Percentiles rank a stretch among this genome's conserved stretches.
Evolutionary conservation across 2,797 vertebrate species (phyloP).

Genomic region (Danionella dracula): DNA sequence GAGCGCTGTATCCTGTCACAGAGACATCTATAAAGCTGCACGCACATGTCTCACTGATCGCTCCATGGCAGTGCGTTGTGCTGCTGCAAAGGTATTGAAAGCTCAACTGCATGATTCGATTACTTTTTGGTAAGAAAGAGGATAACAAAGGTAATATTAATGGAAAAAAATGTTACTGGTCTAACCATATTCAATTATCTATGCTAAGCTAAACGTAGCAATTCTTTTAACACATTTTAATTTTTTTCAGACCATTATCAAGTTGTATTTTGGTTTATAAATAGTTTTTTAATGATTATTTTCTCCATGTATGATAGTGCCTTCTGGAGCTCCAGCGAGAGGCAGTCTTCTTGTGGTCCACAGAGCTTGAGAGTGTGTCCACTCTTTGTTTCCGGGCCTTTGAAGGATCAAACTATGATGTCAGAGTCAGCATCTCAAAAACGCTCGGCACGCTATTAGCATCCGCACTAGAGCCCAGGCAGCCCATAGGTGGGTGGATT

Average conservation of each 20-base stretch:
- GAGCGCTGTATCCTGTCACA: conserved; percentile 75
- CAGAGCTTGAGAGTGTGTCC: conserved; percentile 84
- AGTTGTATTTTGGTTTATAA: no score
- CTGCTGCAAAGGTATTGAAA: conserved; percentile 80
- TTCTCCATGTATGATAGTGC: conserved; percentile 66
- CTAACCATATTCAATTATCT: no score
- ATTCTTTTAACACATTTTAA: no score
- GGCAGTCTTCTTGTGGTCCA: conserved; percentile 84
- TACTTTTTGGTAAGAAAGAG: no score
- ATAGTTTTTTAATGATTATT: neutral
- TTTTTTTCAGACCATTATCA: neutral
- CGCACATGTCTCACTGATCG: conserved; percentile 83
- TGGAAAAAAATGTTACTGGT: no score
- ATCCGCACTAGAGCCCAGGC: conserved; percentile 70
- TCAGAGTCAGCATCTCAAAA: conserved; percentile 76
- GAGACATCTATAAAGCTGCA: conserved; percentile 89
- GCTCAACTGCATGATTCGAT: neutral
- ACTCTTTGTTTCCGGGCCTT: conserved; percentile 90
- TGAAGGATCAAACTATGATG: conserved; percentile 84
- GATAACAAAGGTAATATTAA: no score
- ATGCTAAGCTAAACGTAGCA: no score
- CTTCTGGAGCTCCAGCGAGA: conserved; percentile 89
- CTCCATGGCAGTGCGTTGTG: conserved; percentile 88
- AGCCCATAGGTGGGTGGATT: conserved; percentile 44
- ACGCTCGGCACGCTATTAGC: conserved; percentile 83